Evolutionary conservation across 2,797 vertebrate genomes (phyloP).

Genomic region (Crocidura indochinensis): DNA sequence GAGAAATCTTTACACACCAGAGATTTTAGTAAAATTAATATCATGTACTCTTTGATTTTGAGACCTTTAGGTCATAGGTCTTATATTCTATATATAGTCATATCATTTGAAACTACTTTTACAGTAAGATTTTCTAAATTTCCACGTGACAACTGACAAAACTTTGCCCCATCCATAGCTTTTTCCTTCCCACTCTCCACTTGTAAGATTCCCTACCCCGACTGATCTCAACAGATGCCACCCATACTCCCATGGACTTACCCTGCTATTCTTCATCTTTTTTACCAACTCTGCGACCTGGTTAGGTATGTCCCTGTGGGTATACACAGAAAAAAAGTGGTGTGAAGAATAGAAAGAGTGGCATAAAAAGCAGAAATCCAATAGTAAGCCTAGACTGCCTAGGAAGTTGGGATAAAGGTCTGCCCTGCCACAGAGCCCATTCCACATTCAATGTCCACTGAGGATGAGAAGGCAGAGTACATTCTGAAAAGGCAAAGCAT

Average conservation of each 20-base stretch:
- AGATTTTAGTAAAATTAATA: not conserved
- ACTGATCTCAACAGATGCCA: not conserved
- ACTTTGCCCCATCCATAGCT: not conserved
- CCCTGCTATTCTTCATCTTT: not conserved
- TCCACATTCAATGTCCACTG: not conserved
- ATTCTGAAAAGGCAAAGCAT: not conserved
- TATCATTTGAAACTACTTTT: no score
- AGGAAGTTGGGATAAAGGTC: not conserved
- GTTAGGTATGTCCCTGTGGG: not conserved
- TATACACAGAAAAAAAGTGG: not conserved
- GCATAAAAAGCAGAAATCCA: no score
- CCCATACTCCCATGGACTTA: not conserved
- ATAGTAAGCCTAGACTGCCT: no score
- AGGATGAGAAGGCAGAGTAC: no score
- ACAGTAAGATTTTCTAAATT: no score
- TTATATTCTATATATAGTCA: not conserved
- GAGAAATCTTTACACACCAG: not conserved
- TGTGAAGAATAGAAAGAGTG: not conserved
- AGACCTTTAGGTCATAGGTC: not conserved
- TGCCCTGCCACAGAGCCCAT: not conserved
- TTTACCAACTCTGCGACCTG: not conserved
- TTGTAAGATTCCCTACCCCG: not conserved
- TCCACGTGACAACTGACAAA: no score
- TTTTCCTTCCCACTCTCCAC: not conserved
- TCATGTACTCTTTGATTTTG: not conserved